A percentile compares a stretch with the other conserved stretches of the same genome.
phyloP scores from a whole-genome alignment of 2,888 invertebrate species.

The Drosophila sordidula region DNA sequence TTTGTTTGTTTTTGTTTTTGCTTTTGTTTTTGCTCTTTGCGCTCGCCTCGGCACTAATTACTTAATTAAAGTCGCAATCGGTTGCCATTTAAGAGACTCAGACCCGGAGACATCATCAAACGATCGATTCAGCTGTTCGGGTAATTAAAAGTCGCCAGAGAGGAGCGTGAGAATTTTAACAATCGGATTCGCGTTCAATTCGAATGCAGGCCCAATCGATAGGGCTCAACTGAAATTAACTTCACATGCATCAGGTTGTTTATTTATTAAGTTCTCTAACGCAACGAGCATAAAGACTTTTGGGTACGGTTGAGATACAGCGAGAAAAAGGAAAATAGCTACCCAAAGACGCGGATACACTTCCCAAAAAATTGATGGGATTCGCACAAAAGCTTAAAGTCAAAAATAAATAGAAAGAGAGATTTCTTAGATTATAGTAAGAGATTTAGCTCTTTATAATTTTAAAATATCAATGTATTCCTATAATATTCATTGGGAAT shows the following conservation, averaged over 20 bases:
- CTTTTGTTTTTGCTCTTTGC: constrained; percentile 10
- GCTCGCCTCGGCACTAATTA: constrained; percentile 67
- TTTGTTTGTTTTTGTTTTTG: constrained; percentile 3
- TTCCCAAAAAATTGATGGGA: no score
- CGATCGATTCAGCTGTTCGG: constrained; percentile 35
- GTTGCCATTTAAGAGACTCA: constrained; percentile 29
- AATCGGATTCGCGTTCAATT: constrained; percentile 44
- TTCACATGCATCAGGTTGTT: constrained; percentile 26
- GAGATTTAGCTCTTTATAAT: no score
- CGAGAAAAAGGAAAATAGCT: no score
- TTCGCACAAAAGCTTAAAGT: no score
- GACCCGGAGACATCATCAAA: constrained; percentile 26
- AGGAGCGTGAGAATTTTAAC: constrained; percentile 77
- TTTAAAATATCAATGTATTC: no score
- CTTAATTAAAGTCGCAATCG: constrained; percentile 76
- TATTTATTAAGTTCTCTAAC: constrained; percentile 28
- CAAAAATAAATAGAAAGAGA: no score
- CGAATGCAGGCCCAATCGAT: constrained; percentile 12
- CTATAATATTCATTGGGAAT: no score
- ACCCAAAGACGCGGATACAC: no score
- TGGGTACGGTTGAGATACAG: background rate
- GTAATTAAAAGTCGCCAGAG: constrained; percentile 77
- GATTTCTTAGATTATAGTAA: no score
- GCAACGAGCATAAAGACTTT: background rate
- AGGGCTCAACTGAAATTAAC: constrained; percentile 31